phyloP scores from a whole-genome alignment of 2,113 vertebrate genomes.

The Notiomystis cincta region DNA sequence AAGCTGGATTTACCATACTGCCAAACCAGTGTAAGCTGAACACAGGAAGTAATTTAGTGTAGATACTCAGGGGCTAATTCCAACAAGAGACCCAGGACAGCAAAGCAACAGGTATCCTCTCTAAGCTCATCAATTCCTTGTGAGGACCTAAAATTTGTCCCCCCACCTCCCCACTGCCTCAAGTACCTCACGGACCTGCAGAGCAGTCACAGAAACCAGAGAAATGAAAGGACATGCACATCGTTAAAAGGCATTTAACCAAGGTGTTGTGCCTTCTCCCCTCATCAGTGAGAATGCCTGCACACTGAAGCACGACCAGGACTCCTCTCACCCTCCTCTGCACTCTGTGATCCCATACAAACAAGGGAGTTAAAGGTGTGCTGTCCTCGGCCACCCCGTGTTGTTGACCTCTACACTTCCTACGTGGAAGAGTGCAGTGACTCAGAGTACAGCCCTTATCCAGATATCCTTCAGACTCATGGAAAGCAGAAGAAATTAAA shows the following conservation, averaged over 20 bases:
- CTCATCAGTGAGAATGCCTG: background rate
- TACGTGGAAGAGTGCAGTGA: rapidly evolving
- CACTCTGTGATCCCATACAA: background rate
- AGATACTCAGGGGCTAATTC: background rate
- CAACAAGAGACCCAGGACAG: background rate
- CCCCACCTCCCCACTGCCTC: rapidly evolving
- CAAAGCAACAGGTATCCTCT: background rate
- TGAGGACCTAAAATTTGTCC: background rate
- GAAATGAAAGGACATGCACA: background rate
- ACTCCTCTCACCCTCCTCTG: background rate
- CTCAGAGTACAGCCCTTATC: background rate
- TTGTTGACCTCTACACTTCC: background rate
- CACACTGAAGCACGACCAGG: background rate
- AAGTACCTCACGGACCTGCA: background rate
- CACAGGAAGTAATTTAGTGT: background rate
- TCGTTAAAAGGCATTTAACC: background rate
- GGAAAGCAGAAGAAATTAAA: conserved; percentile 7
- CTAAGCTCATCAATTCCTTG: background rate
- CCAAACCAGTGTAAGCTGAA: background rate
- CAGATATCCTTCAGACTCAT: background rate
- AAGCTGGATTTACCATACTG: background rate
- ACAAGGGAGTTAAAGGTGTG: background rate
- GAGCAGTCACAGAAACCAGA: background rate
- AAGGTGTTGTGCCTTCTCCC: background rate
- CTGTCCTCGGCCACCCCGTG: background rate